Conservation (phyloP, 2,888 invertebrate species). For the Phyto melanocephala region DNA sequence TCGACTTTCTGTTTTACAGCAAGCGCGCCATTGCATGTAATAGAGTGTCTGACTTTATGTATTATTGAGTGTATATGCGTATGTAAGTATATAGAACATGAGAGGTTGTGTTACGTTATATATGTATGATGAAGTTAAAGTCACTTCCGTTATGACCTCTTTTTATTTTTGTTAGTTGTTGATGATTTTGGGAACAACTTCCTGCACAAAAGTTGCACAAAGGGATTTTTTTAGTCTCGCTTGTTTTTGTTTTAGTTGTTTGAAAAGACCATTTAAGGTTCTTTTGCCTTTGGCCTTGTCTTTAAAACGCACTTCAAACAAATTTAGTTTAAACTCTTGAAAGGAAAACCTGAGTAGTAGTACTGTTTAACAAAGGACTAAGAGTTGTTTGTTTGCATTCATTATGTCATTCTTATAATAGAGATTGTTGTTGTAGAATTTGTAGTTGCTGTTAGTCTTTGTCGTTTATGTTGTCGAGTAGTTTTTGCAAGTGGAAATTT, state of each 20-base stretch:
- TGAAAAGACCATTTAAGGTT: slow-evolving; percentile 38
- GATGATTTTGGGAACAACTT: slow-evolving; percentile 15
- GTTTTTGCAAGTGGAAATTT: slow-evolving; percentile 39
- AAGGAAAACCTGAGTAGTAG: slow-evolving; percentile 7
- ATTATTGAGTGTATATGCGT: background rate
- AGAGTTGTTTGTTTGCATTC: slow-evolving; percentile 36
- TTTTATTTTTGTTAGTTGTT: background rate
- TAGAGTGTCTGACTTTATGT: background rate
- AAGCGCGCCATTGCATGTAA: slow-evolving; percentile 44
- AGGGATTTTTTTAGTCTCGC: background rate
- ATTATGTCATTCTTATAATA: slow-evolving; percentile 44
- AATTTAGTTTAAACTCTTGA: slow-evolving; percentile 2
- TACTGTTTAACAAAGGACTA: slow-evolving; percentile 37
- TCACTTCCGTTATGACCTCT: slow-evolving; percentile 49
- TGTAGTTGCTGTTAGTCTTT: too few relatives aligned
- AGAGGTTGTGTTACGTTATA: background rate
- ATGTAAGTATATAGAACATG: too few relatives aligned
- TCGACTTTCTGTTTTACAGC: background rate
- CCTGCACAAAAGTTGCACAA: slow-evolving; percentile 39
- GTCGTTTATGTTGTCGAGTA: slow-evolving; percentile 4
- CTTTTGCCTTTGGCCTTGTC: slow-evolving; percentile 57
- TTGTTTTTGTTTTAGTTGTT: slow-evolving; percentile 27
- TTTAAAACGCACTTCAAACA: slow-evolving; percentile 43
- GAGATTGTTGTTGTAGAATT: slow-evolving; percentile 16
- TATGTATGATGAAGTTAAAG: slow-evolving; percentile 37